Evolutionary conservation across 2,113 vertebrate genomes (phyloP).

Genomic region (Phylloscopus whistleri): DNA sequence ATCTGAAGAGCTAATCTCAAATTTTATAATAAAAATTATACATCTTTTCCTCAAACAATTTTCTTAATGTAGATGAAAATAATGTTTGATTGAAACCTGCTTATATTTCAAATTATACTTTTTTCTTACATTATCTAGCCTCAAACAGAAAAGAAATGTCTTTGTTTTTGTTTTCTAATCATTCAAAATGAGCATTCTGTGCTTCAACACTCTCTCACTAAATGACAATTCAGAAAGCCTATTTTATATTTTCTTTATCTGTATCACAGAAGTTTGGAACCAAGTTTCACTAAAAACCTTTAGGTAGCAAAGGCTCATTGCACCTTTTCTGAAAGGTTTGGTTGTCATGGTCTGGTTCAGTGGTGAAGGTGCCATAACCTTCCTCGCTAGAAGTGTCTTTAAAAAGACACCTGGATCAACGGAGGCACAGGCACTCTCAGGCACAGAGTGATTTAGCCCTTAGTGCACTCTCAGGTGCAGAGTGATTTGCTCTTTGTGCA

Average conservation of each 20-base stretch:
- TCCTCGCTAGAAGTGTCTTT: no score
- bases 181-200: not conserved
- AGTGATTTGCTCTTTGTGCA: no score
- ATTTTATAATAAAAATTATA: not conserved
- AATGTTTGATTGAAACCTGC: not conserved
- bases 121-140: not conserved
- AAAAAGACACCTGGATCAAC: no score
- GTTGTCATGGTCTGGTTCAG: no score
- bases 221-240: not conserved
- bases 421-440: no score
- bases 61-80: not conserved
- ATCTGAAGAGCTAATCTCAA: not conserved
- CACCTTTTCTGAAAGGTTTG: not conserved
- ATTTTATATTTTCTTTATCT: not conserved
- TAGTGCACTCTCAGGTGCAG: no score
- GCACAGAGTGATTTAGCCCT: no score
- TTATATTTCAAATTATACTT: not conserved
- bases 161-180: not conserved
- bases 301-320: not conserved
- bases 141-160: not conserved
- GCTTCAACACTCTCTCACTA: not conserved
- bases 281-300: not conserved
- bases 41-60: not conserved
- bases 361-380: no score
- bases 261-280: not conserved